Base-by-base conservation (phyloP, 2,797 vertebrate genomes). In the Cetoscarus ocellatus region DNA sequence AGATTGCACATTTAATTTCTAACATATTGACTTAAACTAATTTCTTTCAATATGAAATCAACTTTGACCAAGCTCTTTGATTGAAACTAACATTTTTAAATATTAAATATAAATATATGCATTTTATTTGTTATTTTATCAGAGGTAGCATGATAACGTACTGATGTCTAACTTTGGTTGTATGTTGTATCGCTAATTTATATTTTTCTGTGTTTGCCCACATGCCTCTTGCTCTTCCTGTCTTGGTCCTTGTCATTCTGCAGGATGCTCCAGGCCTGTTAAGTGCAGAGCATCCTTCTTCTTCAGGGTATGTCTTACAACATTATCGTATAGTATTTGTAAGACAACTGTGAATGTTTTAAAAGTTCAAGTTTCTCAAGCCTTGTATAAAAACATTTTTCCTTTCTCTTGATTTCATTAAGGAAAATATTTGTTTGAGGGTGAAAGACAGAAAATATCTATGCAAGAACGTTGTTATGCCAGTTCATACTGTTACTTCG, bases 251-350 rank as follows among this genome's bases (percentile, higher is more conserved):
- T 83, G 53, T 73, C 44, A 61, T 57, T 84, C 58, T 85, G 45
- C 86, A 95, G 95, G 94, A 92, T 83, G 89, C 82, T 66, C 74
- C 75, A 67, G 74, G 81, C 63, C 81, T 92, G 54, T 89, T 87
- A 73, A 86, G 74, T 77, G 79, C 82, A 85, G 92, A 94, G 73
- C 87, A 52, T 69, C 91, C 88, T 83, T 91, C 91, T 75, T 93
- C 90, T 39, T 87, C 84, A 60, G 90, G 94, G 95, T 95, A 93
- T 44, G 93, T 90, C 61, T 71, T 15, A 73, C 66, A 64, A 71
- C 34, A 57, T 61, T 53, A 38, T 35, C 62, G 42, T 66, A 65
- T 18, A 42, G 60, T 61, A 56, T 66, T 6, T 0, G 15, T 34
- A 54, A 51, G 27, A 45, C 14, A 45, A 8, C 14, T 15, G 6